Conservation (phyloP, 2,113 vertebrate genomes). For the Trematocara stigmaticum region DNA sequence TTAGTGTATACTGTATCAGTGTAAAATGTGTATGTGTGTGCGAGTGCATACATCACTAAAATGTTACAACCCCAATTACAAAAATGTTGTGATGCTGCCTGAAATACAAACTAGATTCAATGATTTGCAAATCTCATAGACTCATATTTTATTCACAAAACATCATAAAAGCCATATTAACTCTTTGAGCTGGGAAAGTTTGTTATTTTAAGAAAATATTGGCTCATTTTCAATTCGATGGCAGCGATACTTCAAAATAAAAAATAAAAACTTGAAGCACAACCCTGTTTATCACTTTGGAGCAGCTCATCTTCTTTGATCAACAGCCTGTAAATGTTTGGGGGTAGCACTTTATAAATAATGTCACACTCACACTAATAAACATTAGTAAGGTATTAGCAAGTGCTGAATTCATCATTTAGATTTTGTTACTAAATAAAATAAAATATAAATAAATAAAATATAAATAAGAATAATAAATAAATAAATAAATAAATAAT, state of each 20-base stretch:
- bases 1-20: neutral
- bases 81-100: neutral
- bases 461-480: too few species aligned
- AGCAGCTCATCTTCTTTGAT: neutral
- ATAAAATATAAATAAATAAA: too few species aligned
- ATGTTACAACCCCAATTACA: neutral
- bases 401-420: neutral
- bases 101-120: neutral
- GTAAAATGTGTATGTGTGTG: neutral
- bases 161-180: fast-evolving
- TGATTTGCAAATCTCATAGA: neutral
- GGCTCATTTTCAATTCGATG: neutral
- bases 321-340: neutral
- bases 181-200: neutral
- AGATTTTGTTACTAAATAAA: neutral
- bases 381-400: neutral
- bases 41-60: neutral
- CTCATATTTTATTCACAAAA: neutral
- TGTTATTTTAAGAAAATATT: neutral
- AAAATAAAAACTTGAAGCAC: neutral
- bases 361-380: neutral
- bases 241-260: neutral
- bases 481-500: too few species aligned
- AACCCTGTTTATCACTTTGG: neutral
- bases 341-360: neutral